Evolutionary conservation across 2,113 vertebrate genomes (phyloP), one percentile per base, ranked within the genome.

Genomic region (Platichthys flesus): DNA sequence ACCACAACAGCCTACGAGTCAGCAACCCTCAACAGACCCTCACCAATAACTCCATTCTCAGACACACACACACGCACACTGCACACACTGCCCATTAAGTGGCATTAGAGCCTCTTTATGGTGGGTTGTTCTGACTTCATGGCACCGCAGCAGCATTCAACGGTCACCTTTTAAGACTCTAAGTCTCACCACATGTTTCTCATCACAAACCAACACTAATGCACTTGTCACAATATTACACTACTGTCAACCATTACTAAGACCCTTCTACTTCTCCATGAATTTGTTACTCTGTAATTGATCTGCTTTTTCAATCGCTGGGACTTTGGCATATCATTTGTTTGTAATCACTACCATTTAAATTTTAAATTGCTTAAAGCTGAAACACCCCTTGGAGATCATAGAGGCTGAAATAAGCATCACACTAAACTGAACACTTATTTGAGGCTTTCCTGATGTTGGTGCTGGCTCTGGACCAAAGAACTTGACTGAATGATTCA

Each of bases 91-190:
- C 69, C 83, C 85, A 88, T 88, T 88, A 88, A 79, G 62, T 76
- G 77, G 87, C 90, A 90, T 89, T 91, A 92, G 63, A 83, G 78
- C 78, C 74, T 89, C 73, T 86, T 82, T 76, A 65, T 85, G 78
- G 74, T 66, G 21, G 81, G 60, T 78, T 78, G 67, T 82, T 85
- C 79, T 89, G 88, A 83, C 88, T 87, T 89, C 81, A 81, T 76
- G 84, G 31, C 31, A 31, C 31, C 31, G 31, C 31, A 31, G 31
- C 31, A 31, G 31, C 31, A 31, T 31, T 31, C 31, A 5, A 31
- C 31, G 6, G 31, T 7, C 31, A 31, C 31, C 31, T 31, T 31
- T 31, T 31, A 31, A 31, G 31, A 31, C 31, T 31, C 6, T 31
- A 31, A 31, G 31, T 83, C 89, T 85, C 51, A 78, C 90, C 90